A percentile compares a stretch with the other conserved stretches of the same genome.
phyloP scores from a whole-genome alignment of 2,888 invertebrate genomes.

The Ennomos erosarius region DNA sequence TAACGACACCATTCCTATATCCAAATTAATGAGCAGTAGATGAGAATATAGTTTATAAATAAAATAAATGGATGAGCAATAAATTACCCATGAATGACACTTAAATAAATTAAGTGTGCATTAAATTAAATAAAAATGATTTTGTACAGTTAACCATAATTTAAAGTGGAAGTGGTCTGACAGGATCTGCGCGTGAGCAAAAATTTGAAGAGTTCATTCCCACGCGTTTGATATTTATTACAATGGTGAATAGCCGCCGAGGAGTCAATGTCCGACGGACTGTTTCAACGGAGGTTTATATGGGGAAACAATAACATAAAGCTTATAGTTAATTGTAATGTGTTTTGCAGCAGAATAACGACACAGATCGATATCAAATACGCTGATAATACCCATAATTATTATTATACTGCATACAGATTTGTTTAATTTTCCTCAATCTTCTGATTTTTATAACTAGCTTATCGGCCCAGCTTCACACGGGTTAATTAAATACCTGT shows the following conservation, averaged over 20 bases:
- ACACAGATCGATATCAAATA: too few species aligned
- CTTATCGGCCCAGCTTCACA: too few species aligned
- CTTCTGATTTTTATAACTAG: too few species aligned
- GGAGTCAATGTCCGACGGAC: constrained; percentile 50
- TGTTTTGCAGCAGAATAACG: too few species aligned
- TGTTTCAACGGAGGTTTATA: constrained; percentile 20
- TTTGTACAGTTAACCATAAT: constrained; percentile 15
- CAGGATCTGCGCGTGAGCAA: constrained; percentile 37
- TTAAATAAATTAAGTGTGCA: constrained; percentile 6
- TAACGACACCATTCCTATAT: too few species aligned
- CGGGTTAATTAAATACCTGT: too few species aligned
- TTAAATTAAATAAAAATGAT: constrained; percentile 12
- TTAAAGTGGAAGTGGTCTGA: constrained; percentile 30
- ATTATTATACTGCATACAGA: too few species aligned
- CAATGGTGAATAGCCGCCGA: constrained; percentile 43
- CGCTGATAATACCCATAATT: too few species aligned
- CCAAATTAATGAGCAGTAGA: too few species aligned
- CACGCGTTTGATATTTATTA: constrained; percentile 42
- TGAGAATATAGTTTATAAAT: background rate
- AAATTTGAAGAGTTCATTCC: constrained; percentile 41
- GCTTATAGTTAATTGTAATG: background rate
- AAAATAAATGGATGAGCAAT: constrained; percentile 7
- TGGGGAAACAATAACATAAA: constrained; percentile 27
- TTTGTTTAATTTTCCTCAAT: too few species aligned
- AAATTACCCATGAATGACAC: constrained; percentile 1